Percentiles rank a stretch among this genome's conserved stretches.
phyloP scores from a whole-genome alignment of 1,140 invertebrate species.

The Procambarus virginalis region DNA sequence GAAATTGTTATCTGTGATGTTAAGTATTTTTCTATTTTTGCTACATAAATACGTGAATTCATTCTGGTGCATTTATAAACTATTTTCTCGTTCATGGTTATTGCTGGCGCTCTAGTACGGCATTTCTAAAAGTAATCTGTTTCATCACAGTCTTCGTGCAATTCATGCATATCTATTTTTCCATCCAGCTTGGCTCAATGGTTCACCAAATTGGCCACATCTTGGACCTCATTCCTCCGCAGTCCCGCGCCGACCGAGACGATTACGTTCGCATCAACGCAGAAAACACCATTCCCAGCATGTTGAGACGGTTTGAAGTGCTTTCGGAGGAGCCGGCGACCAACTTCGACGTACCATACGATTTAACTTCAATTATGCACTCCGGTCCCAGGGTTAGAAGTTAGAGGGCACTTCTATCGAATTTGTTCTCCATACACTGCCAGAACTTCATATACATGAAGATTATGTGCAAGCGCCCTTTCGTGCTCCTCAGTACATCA shows the following conservation, averaged over 20 bases:
- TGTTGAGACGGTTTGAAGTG: constrained; percentile 44
- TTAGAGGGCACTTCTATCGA: too few relatives aligned
- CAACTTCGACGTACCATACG: constrained; percentile 69
- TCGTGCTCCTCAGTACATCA: too few relatives aligned
- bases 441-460: too few relatives aligned
- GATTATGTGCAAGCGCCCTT: too few relatives aligned
- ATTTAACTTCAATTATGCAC: constrained; percentile 70
- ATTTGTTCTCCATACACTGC: too few relatives aligned
- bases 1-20: background rate
- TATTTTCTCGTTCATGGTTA: background rate
- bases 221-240: constrained; percentile 75
- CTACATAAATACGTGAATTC: background rate
- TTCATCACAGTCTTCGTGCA: background rate
- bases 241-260: constrained; percentile 74
- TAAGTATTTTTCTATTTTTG: background rate
- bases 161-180: background rate
- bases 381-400: constrained; percentile 48
- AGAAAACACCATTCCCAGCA: constrained; percentile 71
- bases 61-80: background rate
- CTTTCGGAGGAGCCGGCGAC: constrained; percentile 53
- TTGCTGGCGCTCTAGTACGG: background rate
- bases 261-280: constrained; percentile 72
- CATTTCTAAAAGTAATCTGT: background rate
- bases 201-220: constrained; percentile 73
- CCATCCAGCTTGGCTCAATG: constrained; percentile 67